Base-by-base conservation (phyloP, 2,888 invertebrate species). In the Caenorhabditis doughertyi region DNA sequence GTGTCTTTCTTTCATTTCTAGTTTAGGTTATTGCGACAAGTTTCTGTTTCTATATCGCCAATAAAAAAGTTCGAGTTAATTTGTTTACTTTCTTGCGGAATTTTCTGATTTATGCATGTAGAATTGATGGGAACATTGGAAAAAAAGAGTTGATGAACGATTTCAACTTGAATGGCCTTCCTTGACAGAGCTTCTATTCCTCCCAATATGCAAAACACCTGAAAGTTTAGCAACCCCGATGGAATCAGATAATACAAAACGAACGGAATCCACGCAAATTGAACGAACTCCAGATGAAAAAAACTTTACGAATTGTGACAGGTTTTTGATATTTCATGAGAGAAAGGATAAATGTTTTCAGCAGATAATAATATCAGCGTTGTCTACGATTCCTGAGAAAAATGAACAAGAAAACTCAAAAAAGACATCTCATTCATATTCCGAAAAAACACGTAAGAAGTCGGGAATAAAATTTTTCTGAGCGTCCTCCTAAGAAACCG, bases 61-160 rank as follows among this genome's bases (percentile, higher is more conserved):
- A 65, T 64, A 51, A 44, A 67, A 42, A 67, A 2, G 44, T 8
- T 44, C 9, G 23, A 32, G 5, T 23, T 27, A 13, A 58, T 64
- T 27, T 44, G 44, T 42, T 25, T 73, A 32, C 39, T 62, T 0
- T 44, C 55, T 39, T 29, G 39, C 9, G 56, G 51, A 18, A 18
- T 16, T 32, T 74, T 21, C 64, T 81, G 1, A 23, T 60, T 5
- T 70, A 73, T 32, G 74, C 74, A 13, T 81, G 81, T 23, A 39
- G 27, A n/a, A 51, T 70, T 16, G 81, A 81, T 39, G 35, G 74
- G 4, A 74, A 51, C 81, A 81, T 29, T 81, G 81, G 81, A 68
- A 60, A n/a, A 77, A 77, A 21, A 77, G 77, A 16, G 70, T 77
- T 44, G 77, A 77, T 23, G 77, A 39, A 35, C 4, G 35, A 16